These are phyloP conservation scores for Butorides virescens DNA, from an alignment of 2,113 vertebrate species.

Conservation along the genomic window DNA sequence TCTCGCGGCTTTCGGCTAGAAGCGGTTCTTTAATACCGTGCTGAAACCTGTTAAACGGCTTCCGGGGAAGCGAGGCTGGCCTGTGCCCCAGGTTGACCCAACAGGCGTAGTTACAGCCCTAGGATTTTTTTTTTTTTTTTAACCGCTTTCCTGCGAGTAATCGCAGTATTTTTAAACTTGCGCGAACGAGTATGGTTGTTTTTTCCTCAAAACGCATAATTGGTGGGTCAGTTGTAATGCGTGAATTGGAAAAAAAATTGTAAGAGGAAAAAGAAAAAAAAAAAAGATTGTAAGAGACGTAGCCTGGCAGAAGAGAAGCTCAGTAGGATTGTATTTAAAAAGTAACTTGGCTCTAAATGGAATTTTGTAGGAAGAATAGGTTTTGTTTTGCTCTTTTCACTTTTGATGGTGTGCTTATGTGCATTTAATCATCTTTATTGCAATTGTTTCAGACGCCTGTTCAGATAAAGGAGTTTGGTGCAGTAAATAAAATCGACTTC, in stretches of 20 bases:
- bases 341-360: fast-evolving
- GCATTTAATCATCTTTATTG: neutral
- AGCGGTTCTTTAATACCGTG: fast-evolving
- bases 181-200: fast-evolving
- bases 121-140: too few species aligned
- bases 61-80: neutral
- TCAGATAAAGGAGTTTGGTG: conserved; percentile 97
- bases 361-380: fast-evolving
- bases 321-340: fast-evolving
- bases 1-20: too few species aligned
- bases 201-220: fast-evolving
- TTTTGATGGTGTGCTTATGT: neutral
- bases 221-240: fast-evolving
- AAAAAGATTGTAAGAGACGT: neutral
- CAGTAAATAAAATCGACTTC: conserved; percentile 89
- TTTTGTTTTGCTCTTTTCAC: neutral
- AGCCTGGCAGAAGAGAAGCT: neutral
- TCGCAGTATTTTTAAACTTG: fast-evolving
- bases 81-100: fast-evolving
- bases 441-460: conserved; percentile 81
- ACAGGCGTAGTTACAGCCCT: fast-evolving
- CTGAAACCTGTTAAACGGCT: fast-evolving
- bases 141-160: fast-evolving
- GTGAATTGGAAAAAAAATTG: neutral
- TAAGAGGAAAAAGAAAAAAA: too few species aligned